These are phyloP conservation scores for Brachylomia viminalis DNA, from an alignment of 2,888 invertebrate genomes.

Conservation along the genomic window DNA sequence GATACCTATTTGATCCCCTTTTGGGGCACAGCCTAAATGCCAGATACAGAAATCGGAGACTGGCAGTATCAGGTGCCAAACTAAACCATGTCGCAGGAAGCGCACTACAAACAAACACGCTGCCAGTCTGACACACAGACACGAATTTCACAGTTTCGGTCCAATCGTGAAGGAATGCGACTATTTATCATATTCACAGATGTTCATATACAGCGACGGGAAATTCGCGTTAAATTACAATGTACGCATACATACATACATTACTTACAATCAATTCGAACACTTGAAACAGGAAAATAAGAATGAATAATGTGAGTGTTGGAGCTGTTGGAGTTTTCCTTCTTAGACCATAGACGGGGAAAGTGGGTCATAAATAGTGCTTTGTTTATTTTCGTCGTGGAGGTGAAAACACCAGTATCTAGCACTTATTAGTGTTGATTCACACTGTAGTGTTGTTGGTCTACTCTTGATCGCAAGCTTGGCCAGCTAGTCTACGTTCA, in stretches of 20 bases:
- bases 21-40: neutral
- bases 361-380: constrained; percentile 11
- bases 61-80: constrained; percentile 47
- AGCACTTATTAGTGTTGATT: constrained; percentile 6
- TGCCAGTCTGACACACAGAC: constrained; percentile 61
- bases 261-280: constrained; percentile 10
- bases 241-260: constrained; percentile 15
- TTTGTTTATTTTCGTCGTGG: neutral
- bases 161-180: constrained; percentile 50
- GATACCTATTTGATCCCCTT: neutral
- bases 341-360: neutral
- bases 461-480: neutral
- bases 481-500: neutral
- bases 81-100: constrained; percentile 60
- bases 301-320: neutral
- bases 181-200: constrained; percentile 31
- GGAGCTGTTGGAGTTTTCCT: neutral
- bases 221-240: constrained; percentile 40
- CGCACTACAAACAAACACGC: constrained; percentile 39
- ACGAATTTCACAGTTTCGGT: constrained; percentile 58
- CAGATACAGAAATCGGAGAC: neutral
- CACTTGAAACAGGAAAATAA: constrained; percentile 29
- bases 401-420: neutral
- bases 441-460: constrained; percentile 11
- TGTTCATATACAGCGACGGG: constrained; percentile 6